Evolutionary conservation across 2,888 invertebrate genomes (phyloP), one percentile per base, ranked within the genome.

Genomic region (Himalopsyche tibetana): DNA sequence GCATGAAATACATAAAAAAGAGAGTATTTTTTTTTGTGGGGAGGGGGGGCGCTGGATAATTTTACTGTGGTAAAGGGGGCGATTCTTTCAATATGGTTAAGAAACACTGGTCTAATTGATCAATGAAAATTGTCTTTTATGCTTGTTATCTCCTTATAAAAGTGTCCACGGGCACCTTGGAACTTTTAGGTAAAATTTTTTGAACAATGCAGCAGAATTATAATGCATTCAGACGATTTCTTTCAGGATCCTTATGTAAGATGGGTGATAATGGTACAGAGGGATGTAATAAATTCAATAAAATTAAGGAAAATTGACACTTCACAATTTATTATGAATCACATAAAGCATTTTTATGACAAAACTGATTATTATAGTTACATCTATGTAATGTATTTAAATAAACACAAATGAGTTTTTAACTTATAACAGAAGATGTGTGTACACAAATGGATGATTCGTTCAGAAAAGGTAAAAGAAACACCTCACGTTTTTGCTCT

Each of bases 311-410:
- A 88, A 88, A 88, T 88, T 87, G 88, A 87, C 88, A 88, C 88
- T 88, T 85, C 87, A 88, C 87, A 83, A 83, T 88, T 88, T 87
- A 88, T 88, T 88, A 84, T 88, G 88, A 88, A 85, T 87, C 86
- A 88, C 88, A 88, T 88, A 85, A 88, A 88, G 88, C 87, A 87
- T 87, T 87, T 51, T 88, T 85, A 88, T 87, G 88, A 88, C 86
- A 87, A 88, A 87, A 87, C 86, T 84, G 86, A 87, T 86, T 84
- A 83, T 85, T 83, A 85, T 85, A 83, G 42, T 56, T 81, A 83
- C 55, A 82, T 84, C 86, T 86, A 86, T 56, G 84, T 81, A 84
- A 82, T 84, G 42, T 80, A 83, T 82, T 85, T 56, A 82, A 55
- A 80, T 80, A 80, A 80, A 80, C 80, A 80, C 36, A 80, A 80